Evolutionary conservation across 1,140 invertebrate genomes (phyloP).

Genomic region (Scaptomyza hsui): DNA sequence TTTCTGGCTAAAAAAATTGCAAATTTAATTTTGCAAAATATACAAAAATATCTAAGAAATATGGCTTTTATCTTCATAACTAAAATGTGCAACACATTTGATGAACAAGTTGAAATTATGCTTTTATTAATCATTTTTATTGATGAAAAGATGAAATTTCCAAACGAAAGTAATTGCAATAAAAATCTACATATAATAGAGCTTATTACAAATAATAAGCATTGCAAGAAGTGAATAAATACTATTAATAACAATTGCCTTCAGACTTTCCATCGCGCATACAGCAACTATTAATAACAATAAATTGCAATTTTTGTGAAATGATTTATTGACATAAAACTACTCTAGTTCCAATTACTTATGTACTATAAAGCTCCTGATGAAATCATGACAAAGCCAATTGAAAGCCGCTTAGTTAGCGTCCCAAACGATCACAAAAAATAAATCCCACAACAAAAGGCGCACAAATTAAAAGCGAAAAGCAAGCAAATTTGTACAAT

Average conservation of each 20-base stretch:
- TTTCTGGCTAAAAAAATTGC: neutral
- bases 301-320: constrained; percentile 37
- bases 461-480: constrained; percentile 29
- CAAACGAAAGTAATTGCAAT: neutral
- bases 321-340: constrained; percentile 43
- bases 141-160: neutral
- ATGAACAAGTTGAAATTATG: too few species aligned
- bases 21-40: too few species aligned
- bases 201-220: neutral
- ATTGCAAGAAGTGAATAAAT: neutral
- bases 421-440: constrained; percentile 1
- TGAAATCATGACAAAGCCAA: constrained; percentile 34
- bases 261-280: neutral
- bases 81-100: too few species aligned
- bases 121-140: too few species aligned
- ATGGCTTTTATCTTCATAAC: too few species aligned
- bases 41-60: neutral
- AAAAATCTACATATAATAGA: neutral
- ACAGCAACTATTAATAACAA: constrained; percentile 7
- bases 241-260: neutral
- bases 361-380: constrained; percentile 22
- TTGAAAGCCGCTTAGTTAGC: constrained; percentile 37
- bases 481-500: constrained; percentile 22
- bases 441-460: constrained; percentile 8
- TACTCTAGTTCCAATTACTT: constrained; percentile 43